A percentile compares a stretch with the other conserved stretches of the same genome.
Conservation (phyloP, 2,797 vertebrate species). For the Percopsis omiscomaycus region DNA sequence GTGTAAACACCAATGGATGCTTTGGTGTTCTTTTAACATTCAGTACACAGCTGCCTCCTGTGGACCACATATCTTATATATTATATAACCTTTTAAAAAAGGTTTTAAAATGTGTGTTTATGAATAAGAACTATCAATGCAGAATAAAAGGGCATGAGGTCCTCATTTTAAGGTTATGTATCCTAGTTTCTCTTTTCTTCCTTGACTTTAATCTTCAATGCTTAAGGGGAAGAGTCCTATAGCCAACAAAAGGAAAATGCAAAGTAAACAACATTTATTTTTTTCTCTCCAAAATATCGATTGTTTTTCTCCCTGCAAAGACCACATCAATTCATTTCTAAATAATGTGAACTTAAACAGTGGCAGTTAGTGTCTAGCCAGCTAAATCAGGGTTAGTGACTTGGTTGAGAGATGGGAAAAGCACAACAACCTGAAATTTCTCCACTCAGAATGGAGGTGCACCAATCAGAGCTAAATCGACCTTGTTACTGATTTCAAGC, state of each 20-base stretch:
- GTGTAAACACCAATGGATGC: too few species aligned
- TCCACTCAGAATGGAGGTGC: background rate
- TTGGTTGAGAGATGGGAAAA: slow-evolving; percentile 12
- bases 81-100: too few species aligned
- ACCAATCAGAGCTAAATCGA: background rate
- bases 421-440: background rate
- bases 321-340: slow-evolving; percentile 28
- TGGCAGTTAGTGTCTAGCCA: slow-evolving; percentile 12
- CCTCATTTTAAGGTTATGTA: background rate
- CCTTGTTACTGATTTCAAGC: background rate
- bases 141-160: too few species aligned
- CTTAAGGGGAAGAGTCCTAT: too few species aligned
- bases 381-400: slow-evolving; percentile 9
- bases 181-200: too few species aligned
- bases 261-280: background rate
- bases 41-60: too few species aligned
- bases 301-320: slow-evolving; percentile 16
- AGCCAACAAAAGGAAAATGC: too few species aligned
- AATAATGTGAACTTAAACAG: slow-evolving; percentile 23
- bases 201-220: too few species aligned
- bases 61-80: too few species aligned
- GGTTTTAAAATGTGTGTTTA: too few species aligned
- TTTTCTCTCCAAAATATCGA: slow-evolving; percentile 21
- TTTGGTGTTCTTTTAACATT: too few species aligned
- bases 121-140: too few species aligned